Evolutionary conservation across 2,113 vertebrate genomes (phyloP).

Genomic region (Xiphophorus couchianus): DNA sequence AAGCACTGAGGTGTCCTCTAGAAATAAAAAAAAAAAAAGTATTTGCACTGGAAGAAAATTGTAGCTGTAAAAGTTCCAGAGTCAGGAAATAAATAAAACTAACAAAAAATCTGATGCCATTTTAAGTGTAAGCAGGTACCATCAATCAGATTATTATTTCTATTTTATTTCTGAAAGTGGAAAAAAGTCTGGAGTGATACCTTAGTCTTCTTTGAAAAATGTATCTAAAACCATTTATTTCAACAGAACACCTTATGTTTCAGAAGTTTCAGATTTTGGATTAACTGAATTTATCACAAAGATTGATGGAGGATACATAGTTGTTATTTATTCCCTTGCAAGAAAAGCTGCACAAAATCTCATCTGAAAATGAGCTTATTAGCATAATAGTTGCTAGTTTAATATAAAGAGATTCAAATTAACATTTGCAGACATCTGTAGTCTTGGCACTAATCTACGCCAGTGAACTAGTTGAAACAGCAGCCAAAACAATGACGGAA

Average conservation of each 20-base stretch:
- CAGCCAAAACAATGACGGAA: background rate
- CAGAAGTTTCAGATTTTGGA: background rate
- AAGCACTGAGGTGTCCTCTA: too few species aligned
- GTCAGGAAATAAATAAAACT: background rate
- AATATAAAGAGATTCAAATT: too few species aligned
- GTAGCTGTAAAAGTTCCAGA: background rate
- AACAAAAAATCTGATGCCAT: background rate
- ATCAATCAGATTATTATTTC: too few species aligned
- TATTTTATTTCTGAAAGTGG: background rate
- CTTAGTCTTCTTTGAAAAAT: background rate
- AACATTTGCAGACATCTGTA: too few species aligned
- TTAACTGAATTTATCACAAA: background rate
- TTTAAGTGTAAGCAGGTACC: background rate
- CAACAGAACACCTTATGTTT: background rate
- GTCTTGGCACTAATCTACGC: too few species aligned
- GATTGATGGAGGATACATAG: background rate
- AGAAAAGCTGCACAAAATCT: background rate
- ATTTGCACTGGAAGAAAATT: background rate
- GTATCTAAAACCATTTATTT: background rate
- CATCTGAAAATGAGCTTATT: background rate
- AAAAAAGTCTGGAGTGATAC: background rate
- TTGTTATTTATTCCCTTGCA: background rate
- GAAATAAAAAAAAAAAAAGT: background rate
- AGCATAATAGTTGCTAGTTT: background rate
- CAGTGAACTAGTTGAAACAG: background rate